These are phyloP conservation scores for Poeciliopsis gracilis DNA, from an alignment of 2,797 vertebrate genomes.

Conservation along the genomic window DNA sequence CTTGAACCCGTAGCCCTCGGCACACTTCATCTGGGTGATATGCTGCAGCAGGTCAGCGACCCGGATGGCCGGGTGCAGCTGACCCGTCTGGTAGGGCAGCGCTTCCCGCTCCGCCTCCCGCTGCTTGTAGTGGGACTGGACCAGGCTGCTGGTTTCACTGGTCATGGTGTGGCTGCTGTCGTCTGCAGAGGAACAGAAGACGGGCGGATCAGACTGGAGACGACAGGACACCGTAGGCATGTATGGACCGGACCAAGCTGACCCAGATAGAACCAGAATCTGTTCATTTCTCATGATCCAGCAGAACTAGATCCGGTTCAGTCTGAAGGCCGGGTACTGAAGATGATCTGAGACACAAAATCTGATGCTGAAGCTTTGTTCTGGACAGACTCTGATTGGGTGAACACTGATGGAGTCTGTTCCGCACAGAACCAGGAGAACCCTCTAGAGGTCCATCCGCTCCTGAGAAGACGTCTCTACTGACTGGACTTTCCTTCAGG, in stretches of 20 bases:
- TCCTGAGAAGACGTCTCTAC: background rate
- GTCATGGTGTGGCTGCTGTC: constrained; percentile 93
- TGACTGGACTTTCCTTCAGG: background rate
- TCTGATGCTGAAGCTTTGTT: background rate
- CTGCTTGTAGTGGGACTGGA: constrained; percentile 94
- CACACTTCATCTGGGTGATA: constrained; percentile 99
- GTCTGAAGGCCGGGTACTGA: background rate
- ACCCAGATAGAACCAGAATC: constrained; percentile 4
- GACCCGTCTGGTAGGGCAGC: constrained; percentile 92
- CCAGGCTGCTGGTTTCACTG: constrained; percentile 93
- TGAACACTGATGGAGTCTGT: background rate
- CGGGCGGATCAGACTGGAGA: background rate
- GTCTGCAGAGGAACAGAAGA: constrained; percentile 74
- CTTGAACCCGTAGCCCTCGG: constrained; percentile 97
- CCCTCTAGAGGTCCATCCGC: background rate
- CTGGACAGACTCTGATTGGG: constrained; percentile 14
- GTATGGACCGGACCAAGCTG: constrained; percentile 5
- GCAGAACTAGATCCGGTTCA: background rate
- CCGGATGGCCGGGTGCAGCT: constrained; percentile 95
- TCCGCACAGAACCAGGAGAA: background rate
- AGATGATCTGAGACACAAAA: background rate
- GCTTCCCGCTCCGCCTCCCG: constrained; percentile 84
- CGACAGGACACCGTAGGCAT: background rate
- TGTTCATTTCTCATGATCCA: background rate
- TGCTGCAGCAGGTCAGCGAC: constrained; percentile 96